Evolutionary conservation across 2,797 vertebrate genomes (phyloP).

Genomic region (Thamnophis elegans): DNA sequence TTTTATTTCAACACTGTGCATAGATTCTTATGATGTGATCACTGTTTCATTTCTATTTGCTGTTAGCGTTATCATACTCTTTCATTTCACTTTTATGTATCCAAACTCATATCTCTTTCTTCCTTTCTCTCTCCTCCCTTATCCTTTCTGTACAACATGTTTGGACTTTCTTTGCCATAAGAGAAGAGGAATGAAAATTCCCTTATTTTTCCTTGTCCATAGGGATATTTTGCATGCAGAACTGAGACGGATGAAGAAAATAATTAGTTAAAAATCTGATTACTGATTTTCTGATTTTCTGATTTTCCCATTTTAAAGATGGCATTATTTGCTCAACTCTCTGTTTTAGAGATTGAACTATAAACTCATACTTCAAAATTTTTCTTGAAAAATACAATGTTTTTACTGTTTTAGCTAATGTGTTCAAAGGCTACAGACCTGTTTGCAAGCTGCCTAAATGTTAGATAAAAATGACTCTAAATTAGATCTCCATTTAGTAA

Average conservation of each 20-base stretch:
- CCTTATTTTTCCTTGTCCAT: neutral
- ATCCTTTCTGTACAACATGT: neutral
- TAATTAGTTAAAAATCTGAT: neutral
- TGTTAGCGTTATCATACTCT: neutral
- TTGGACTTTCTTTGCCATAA: neutral
- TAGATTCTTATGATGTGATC: neutral
- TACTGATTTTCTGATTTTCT: too few relatives aligned
- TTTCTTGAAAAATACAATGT: slow-evolving; percentile 1
- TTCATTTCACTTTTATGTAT: neutral
- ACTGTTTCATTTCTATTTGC: neutral
- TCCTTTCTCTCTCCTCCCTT: neutral
- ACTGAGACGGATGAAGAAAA: neutral
- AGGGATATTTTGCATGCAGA: neutral
- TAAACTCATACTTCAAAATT: neutral
- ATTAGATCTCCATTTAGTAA: slow-evolving; percentile 27
- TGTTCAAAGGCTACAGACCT: slow-evolving; percentile 25
- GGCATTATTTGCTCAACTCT: neutral
- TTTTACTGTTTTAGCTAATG: slow-evolving; percentile 21
- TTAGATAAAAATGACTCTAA: slow-evolving; percentile 40
- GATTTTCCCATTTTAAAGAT: neutral
- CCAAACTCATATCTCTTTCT: neutral
- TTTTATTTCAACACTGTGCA: neutral
- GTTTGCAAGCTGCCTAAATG: slow-evolving; percentile 31
- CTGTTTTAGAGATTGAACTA: neutral
- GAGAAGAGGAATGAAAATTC: neutral